Base-by-base conservation (phyloP, 2,888 invertebrate species). In the Quadroppia sp. region DNA sequence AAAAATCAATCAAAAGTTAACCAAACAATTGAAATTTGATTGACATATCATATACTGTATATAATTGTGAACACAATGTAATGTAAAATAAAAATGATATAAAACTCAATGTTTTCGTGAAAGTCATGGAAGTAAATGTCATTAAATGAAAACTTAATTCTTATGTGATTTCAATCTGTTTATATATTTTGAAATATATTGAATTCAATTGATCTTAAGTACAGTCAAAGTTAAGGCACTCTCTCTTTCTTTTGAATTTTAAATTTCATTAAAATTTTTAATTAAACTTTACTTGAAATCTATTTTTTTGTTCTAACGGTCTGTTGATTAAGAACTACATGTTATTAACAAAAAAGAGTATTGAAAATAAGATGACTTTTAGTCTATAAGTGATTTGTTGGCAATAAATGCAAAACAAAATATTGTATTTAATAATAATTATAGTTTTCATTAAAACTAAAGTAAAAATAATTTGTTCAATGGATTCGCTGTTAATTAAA, bases 91-190 rank as follows among this genome's bases (percentile, higher is more conserved):
- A 45, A n/a, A 45, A 45, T 45, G 11, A 6, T 45, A 7, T 36
- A 9, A 45, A 45, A 45, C 6, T 45, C 45, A 45, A 15, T 13
- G 15, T 45, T 15, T 45, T 2, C 2, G 45, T 45, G 45, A 45
- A 64, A 36, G 64, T 64, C 64, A 64, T 64, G 64, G 64, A 64
- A 64, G 40, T 40, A 64, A 30, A 15, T 64, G 64, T 64, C 64
- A 64, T 20, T 40, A 64, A 64, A 61, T 36, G 11, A 45, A 45
- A 45, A 45, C 45, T 36, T n/a, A 36, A 36, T 36, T 7, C 36
- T 36, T 36, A 7, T 36, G n/a, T n/a, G n/a, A n/a, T n/a, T n/a
- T n/a, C 4, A 6, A 50, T 50, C 23, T 15, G 53, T 25, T 25
- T 20, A 53, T 20, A 3, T 9, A 3, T 53, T 45, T 45, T 28